Conservation (phyloP, 2,888 invertebrate genomes). For the Flexamia atlantica region DNA sequence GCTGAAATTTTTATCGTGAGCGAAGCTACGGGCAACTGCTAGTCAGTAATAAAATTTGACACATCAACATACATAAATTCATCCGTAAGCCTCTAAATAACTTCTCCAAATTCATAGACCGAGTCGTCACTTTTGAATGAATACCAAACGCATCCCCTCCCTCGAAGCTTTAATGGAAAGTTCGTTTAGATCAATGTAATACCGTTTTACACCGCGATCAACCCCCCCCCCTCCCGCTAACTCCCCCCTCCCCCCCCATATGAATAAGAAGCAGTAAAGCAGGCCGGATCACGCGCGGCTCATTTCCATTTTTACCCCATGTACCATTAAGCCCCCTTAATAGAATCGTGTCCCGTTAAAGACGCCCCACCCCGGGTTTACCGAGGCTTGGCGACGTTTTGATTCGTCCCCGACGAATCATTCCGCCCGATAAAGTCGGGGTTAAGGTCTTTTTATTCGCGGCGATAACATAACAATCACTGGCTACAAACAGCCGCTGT, state of each 20-base stretch:
- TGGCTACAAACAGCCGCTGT: slow-evolving; percentile 15
- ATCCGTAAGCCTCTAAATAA: too few species aligned
- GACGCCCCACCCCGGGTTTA: slow-evolving; percentile 34
- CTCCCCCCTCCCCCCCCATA: slow-evolving; percentile 11
- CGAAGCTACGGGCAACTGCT: too few species aligned
- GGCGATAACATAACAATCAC: slow-evolving; percentile 31
- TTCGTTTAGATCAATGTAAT: slow-evolving; percentile 22
- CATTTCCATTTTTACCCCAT: slow-evolving; percentile 53
- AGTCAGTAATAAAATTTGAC: too few species aligned
- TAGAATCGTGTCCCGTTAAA: slow-evolving; percentile 53
- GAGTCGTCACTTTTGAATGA: background rate
- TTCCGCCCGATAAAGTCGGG: slow-evolving; percentile 53
- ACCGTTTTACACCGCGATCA: slow-evolving; percentile 37
- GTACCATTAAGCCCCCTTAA: slow-evolving; percentile 31
- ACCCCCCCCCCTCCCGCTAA: slow-evolving; percentile 37
- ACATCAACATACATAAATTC: too few species aligned
- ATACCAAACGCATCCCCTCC: slow-evolving; percentile 14
- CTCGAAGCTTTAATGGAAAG: slow-evolving; percentile 28
- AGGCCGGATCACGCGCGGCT: slow-evolving; percentile 14
- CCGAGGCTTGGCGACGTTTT: slow-evolving; percentile 52
- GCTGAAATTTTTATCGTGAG: too few species aligned
- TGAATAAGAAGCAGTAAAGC: slow-evolving; percentile 50
- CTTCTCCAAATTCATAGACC: background rate
- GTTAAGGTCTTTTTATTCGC: slow-evolving; percentile 48
- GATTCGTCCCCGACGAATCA: slow-evolving; percentile 60